Conservation (phyloP, 1,140 invertebrate genomes). For the Daktulosphaira vitifoliae region DNA sequence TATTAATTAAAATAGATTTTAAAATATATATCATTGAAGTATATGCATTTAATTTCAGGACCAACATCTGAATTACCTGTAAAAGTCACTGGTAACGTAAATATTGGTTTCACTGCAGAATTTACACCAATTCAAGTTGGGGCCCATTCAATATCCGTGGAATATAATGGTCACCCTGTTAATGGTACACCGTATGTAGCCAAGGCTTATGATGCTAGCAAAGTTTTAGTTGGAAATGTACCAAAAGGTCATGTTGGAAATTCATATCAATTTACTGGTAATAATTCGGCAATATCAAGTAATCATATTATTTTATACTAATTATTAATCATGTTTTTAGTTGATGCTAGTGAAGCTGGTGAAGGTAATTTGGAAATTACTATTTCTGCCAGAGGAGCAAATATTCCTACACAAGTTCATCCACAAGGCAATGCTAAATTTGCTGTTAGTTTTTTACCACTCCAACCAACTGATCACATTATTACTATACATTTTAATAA, state of each 20-base stretch:
- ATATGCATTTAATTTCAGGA: conserved; percentile 43
- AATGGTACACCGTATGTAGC: conserved; percentile 85
- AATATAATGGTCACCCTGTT: conserved; percentile 83
- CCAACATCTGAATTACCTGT: conserved; percentile 72
- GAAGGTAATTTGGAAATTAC: conserved; percentile 97
- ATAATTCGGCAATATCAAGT: conserved; percentile 4
- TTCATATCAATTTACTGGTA: conserved; percentile 76
- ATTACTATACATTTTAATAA: conserved; percentile 97
- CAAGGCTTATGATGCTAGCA: conserved; percentile 87
- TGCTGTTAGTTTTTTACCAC: conserved; percentile 89
- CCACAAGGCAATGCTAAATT: conserved; percentile 82
- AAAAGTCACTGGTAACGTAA: conserved; percentile 77
- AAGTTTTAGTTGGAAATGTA: conserved; percentile 75
- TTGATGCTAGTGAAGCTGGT: conserved; percentile 91
- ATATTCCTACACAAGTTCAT: conserved; percentile 95
- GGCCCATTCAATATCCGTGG: conserved; percentile 77
- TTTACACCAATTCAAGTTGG: conserved; percentile 85
- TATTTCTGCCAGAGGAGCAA: conserved; percentile 83
- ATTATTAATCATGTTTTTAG: conserved; percentile 44
- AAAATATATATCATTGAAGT: background rate
- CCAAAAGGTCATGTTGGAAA: conserved; percentile 65
- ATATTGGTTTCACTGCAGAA: conserved; percentile 77
- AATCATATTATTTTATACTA: conserved; percentile 13
- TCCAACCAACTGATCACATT: conserved; percentile 85
- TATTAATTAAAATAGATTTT: background rate